Percentiles rank a stretch among this genome's conserved stretches.
phyloP scores from a whole-genome alignment of 2,113 vertebrate species.

The Leuciscus idus region DNA sequence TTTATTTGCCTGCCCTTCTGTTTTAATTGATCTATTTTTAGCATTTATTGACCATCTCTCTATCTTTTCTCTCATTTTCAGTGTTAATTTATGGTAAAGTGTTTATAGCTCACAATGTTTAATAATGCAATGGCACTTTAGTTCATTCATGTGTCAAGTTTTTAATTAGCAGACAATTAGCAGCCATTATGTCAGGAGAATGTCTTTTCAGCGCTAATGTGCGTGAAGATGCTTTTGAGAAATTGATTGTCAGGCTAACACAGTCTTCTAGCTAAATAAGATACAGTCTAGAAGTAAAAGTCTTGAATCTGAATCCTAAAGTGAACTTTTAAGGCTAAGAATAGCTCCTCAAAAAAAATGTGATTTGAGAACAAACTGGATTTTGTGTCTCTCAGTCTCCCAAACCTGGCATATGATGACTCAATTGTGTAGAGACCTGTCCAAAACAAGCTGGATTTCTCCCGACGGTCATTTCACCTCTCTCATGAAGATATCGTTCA shows the following conservation, averaged over 20 bases:
- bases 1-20: not conserved
- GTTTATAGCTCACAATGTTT: not conserved
- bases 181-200: slow-evolving; percentile 14
- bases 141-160: slow-evolving; percentile 24
- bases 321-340: not conserved
- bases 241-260: not conserved
- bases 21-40: slow-evolving; percentile 18
- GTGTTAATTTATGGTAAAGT: not conserved
- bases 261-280: not conserved
- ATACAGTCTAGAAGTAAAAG: not conserved
- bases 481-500: slow-evolving; percentile 40
- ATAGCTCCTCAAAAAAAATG: not conserved
- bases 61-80: not conserved
- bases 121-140: not conserved
- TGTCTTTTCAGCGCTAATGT: not conserved
- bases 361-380: not conserved
- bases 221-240: not conserved
- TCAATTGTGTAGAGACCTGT: slow-evolving; percentile 26
- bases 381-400: slow-evolving; percentile 19
- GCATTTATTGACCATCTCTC: not conserved
- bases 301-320: not conserved
- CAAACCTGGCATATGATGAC: slow-evolving; percentile 24
- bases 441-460: slow-evolving; percentile 33
- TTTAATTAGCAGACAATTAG: slow-evolving; percentile 36
- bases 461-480: slow-evolving; percentile 38